A percentile compares a stretch with the other conserved stretches of the same genome.
Evolutionary conservation across 2,797 vertebrate species (phyloP).

Genomic region (Spondyliosoma cantharus): DNA sequence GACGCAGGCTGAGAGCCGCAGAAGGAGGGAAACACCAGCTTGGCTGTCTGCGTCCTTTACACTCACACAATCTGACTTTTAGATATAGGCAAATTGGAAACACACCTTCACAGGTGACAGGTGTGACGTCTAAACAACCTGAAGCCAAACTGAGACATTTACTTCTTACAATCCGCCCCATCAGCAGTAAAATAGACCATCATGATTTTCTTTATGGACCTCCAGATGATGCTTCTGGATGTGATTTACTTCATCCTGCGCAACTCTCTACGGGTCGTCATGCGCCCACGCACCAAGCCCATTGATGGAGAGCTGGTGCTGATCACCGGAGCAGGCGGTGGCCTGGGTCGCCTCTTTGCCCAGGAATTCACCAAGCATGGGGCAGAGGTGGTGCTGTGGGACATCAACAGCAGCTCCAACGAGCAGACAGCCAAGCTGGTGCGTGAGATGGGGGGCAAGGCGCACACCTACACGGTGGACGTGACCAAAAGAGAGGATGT

Average conservation of each 20-base stretch:
- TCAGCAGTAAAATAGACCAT: constrained; percentile 9
- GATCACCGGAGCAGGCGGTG: constrained; percentile 90
- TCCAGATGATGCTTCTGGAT: constrained; percentile 80
- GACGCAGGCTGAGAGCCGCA: constrained; percentile 33
- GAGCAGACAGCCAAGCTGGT: constrained; percentile 92
- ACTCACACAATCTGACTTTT: constrained; percentile 5
- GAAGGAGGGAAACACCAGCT: constrained; percentile 64
- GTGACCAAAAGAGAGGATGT: constrained; percentile 74
- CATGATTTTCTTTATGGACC: constrained; percentile 81
- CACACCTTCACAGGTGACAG: constrained; percentile 14
- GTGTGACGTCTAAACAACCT: not conserved
- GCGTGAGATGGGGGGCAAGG: constrained; percentile 85
- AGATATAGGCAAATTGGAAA: constrained; percentile 24
- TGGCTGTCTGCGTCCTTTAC: constrained; percentile 57
- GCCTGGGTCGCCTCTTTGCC: constrained; percentile 90
- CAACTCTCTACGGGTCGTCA: constrained; percentile 80
- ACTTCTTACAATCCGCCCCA: not conserved
- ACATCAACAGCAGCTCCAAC: constrained; percentile 87
- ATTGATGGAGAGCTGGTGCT: constrained; percentile 92
- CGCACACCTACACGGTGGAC: constrained; percentile 79
- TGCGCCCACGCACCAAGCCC: constrained; percentile 90
- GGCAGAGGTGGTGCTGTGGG: constrained; percentile 91
- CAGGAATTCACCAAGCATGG: constrained; percentile 89
- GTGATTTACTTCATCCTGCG: constrained; percentile 83
- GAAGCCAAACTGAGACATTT: not conserved